Base-by-base conservation (phyloP, 2,113 vertebrate species). In the Rhinopithecus roxellana region DNA sequence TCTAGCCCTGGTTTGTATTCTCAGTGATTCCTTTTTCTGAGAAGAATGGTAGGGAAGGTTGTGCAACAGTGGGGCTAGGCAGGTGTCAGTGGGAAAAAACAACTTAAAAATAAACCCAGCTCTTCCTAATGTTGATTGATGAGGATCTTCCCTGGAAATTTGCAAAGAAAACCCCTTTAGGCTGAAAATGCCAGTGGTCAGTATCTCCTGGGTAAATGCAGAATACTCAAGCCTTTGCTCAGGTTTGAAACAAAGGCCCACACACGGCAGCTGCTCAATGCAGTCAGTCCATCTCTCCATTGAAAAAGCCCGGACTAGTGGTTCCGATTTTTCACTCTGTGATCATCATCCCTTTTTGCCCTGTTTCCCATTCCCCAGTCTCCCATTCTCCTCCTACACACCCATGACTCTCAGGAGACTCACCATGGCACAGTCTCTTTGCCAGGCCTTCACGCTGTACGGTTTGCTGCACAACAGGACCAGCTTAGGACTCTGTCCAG, bases 371-470 rank as follows among this genome's bases (percentile, higher is more conserved):
- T 11, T 40, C 22, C 67, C 40, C 45, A 17, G 45, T 27, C 25
- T 55, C 67, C 18, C 61, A 32, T 30, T 30, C 12, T 64, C 61
- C 61, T 79, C 14, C 88, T 13, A 32, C 6, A 52, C 1, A 25
- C 5, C 0, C 8, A 7, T 0, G 12, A 17, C 11, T 35, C 27
- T 64, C 59, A 13, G 35, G 23, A 17, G 35, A 17, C 45, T 20
- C 57, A 27, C 35, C 69, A 38, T 7, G 6, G 17, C n/a, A 38
- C 55, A 17, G 69, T 4, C 18, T 20, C 16, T 9, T 40, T 4
- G 4, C 0, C 0, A 59, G 17, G 50, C 17, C 77, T 38, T 35
- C 22, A 6, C 0, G 16, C 16, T 3, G 1, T 25, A 20, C 0
- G 0, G 16, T 16, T 14, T 4, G 20, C 77, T 38, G 59, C 9